Percentiles rank a stretch among this genome's conserved stretches.
Conservation (phyloP, 2,797 vertebrate species). For the Astyanax mexicanus region DNA sequence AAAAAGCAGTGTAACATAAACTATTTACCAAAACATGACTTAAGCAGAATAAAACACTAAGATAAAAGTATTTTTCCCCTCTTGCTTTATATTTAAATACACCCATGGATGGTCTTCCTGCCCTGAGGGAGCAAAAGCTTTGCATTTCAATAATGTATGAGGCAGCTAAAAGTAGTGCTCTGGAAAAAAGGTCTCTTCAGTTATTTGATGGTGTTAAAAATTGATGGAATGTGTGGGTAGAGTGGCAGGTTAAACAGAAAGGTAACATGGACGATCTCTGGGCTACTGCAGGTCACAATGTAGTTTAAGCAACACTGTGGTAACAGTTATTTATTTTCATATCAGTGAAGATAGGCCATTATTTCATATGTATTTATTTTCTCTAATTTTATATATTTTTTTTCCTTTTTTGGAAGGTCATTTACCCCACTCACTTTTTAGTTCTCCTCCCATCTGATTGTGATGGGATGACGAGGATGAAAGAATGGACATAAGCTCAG, state of each 20-base stretch:
- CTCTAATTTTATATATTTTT: too few species aligned
- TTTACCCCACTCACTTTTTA: too few species aligned
- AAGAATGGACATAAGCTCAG: too few species aligned
- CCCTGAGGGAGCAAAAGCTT: constrained; percentile 45
- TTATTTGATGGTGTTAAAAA: constrained; percentile 60
- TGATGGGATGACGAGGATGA: too few species aligned
- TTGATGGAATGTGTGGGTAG: constrained; percentile 50
- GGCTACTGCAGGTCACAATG: neutral
- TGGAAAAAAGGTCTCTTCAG: constrained; percentile 41
- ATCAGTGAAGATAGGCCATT: too few species aligned
- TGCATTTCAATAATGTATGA: constrained; percentile 58
- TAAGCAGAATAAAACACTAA: too few species aligned
- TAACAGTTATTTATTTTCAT: too few species aligned
- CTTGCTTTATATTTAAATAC: neutral
- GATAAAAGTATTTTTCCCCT: neutral
- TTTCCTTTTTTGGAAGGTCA: too few species aligned
- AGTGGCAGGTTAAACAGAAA: constrained; percentile 49
- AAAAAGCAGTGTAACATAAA: too few species aligned
- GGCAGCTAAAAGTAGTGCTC: constrained; percentile 39
- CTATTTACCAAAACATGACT: too few species aligned
- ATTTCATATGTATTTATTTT: too few species aligned
- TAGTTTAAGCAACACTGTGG: neutral
- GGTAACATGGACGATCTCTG: constrained; percentile 28
- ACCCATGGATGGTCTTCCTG: constrained; percentile 33
- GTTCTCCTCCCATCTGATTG: too few species aligned